These are phyloP conservation scores for Micrasema minimum DNA, from an alignment of 1,140 invertebrate genomes.

Conservation along the genomic window DNA sequence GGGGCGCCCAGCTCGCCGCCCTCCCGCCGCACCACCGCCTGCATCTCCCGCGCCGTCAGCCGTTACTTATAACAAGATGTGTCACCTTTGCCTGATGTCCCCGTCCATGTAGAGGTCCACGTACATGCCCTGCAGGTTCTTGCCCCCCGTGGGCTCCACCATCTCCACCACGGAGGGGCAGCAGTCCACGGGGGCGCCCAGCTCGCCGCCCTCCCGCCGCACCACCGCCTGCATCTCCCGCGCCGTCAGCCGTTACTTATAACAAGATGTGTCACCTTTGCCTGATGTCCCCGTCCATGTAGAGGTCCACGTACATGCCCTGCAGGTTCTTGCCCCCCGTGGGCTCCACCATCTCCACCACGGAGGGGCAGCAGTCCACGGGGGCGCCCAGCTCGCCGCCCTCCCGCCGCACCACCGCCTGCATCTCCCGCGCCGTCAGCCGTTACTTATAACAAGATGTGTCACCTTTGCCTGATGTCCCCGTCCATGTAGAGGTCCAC, in stretches of 20 bases:
- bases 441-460: constrained; percentile 47
- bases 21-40: constrained; percentile 71
- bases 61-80: constrained; percentile 47
- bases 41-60: constrained; percentile 70
- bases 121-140: constrained; percentile 76
- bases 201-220: constrained; percentile 68
- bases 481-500: constrained; percentile 75
- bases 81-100: constrained; percentile 45
- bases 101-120: constrained; percentile 75
- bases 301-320: constrained; percentile 80
- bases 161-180: constrained; percentile 82
- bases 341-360: constrained; percentile 81
- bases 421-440: constrained; percentile 70
- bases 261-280: constrained; percentile 58
- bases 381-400: constrained; percentile 65
- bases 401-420: constrained; percentile 71
- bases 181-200: constrained; percentile 74
- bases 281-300: constrained; percentile 73
- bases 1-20: constrained; percentile 65
- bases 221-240: constrained; percentile 74
- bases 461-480: constrained; percentile 45
- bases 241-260: constrained; percentile 57
- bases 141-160: constrained; percentile 80
- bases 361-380: constrained; percentile 84
- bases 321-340: constrained; percentile 78